Evolutionary conservation across 2,797 vertebrate species (phyloP), one percentile per base, ranked within the genome.

Genomic region (Lacerta agilis): DNA sequence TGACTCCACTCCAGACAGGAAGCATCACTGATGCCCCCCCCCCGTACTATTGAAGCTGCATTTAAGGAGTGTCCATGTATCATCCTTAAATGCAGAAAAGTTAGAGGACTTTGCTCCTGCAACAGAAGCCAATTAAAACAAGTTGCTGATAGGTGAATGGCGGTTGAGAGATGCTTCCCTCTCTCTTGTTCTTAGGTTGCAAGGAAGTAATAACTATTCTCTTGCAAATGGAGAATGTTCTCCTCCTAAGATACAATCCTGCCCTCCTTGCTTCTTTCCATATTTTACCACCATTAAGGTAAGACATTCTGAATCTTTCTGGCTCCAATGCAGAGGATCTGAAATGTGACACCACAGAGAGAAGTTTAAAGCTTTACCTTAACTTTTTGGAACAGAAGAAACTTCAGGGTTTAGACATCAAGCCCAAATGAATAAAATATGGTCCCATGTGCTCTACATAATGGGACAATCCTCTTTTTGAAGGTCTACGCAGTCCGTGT

Each of bases 211-310:
- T 92, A 95, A 93, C 90, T 86, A 36, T 79, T 58, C 38, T 83
- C 89, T 58, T 94, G 91, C 90, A 92, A 92, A 86, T 90, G 91
- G 89, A 93, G 92, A 89, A 89, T 90, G 88, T 94, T 90, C 93
- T 95, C 93, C 91, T 92, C 89, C 94, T 93, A 94, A 90, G 94
- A 94, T 92, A 93, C 87, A 93, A 93, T 94, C 94, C 93, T 93
- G 92, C 86, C 92, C 90, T 94, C 82, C 0, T 86, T 73, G 87
- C 89, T 89, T 90, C 90, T 78, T 92, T 94, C 92, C 91, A 94
- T 94, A 93, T 86, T 94, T 86, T 88, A 86, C 90, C 93, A 93
- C 93, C 90, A 93, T 69, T 15, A 43, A 87, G 93, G 93, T 95
- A 94, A 95, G 87, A 64, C 93, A 91, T 90, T 86, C 92, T 2